phyloP scores from a whole-genome alignment of 2,797 vertebrate species.

The Fratercula arctica region DNA sequence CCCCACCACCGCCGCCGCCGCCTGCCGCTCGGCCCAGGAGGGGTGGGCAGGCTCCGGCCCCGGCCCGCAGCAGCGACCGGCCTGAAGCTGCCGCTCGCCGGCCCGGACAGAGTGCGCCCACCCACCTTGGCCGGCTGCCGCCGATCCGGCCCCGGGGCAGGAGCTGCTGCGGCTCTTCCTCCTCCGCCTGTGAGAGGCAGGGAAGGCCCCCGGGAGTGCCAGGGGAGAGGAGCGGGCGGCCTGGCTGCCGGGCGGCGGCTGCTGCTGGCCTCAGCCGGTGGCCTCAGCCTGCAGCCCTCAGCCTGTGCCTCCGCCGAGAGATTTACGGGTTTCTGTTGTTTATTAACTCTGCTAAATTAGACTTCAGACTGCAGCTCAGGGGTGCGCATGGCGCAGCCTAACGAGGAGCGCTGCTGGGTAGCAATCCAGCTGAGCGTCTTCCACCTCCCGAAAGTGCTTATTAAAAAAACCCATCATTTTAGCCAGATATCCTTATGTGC shows the following conservation, averaged over 20 bases:
- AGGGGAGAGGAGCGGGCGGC: neutral
- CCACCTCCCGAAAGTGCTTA: neutral
- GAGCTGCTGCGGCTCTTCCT: neutral
- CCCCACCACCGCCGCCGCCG: neutral
- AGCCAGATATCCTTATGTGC: neutral
- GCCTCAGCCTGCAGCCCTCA: neutral
- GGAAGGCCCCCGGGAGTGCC: neutral
- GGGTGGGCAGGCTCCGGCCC: neutral
- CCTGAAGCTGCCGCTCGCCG: neutral
- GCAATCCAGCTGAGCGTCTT: neutral
- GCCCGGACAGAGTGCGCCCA: neutral
- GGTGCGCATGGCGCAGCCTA: neutral
- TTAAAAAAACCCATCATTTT: accelerated
- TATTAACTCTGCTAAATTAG: neutral
- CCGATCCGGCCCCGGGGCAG: neutral
- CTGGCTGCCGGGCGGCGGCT: neutral
- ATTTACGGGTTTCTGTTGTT: neutral
- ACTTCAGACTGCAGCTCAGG: neutral
- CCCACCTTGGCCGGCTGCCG: constrained; percentile 11
- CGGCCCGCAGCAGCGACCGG: neutral
- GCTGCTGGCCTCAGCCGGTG: neutral
- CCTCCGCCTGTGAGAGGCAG: neutral
- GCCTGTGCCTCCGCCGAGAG: neutral
- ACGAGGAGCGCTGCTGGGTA: neutral
- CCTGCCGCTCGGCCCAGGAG: neutral